Base-by-base conservation (phyloP, 1,140 invertebrate species). In the Sitodiplosis mosellana region DNA sequence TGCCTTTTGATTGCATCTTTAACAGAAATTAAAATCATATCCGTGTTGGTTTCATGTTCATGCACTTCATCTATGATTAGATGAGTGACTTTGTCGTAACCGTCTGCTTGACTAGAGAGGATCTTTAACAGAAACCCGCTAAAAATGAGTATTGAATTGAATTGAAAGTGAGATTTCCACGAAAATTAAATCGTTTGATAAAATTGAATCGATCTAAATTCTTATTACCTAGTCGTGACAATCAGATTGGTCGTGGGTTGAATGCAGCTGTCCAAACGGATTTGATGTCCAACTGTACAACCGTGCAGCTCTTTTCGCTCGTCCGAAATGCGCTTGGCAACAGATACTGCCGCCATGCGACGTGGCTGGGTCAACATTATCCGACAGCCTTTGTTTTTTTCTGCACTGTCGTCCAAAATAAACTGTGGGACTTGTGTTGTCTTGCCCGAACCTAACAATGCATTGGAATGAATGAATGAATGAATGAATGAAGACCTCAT, bases 1-100 rank as follows among this genome's bases (percentile, higher is more conserved):
- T 78, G 81, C 15, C 80, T 75, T 1, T 71, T 59, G 5, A 95
- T 57, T 4, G 80, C 76, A 55, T 92, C 81, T 47, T 82, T 76
- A 8, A 96, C 59, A 14, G 85, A 79, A 46, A 92, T 84, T 36
- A 97, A 63, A n/a, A 96, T 68, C 65, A 97, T 96, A 66, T 98
- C 94, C 45, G 84, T 82, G 56, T 90, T 83, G 54, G 87, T 76
- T 63, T 96, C 91, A 0, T 93, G 71, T 65, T 97, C 92, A 63
- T 96, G 92, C 45, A 95, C 79, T 69, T 98, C 94, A 63, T 98
- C 94, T 49, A 94, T 77, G 17, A 90, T 76, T 27, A 90, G 69
- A 61, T 97, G 91, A 0, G 89, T 90, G 2, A 93, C 67, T 14
- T 68, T 67, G 50, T 64, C 68, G 74, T 38, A 61, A 33, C 11